A percentile compares a stretch with the other conserved stretches of the same genome.
Conservation (phyloP, 2,888 invertebrate genomes). For the Emmelina monodactyla region DNA sequence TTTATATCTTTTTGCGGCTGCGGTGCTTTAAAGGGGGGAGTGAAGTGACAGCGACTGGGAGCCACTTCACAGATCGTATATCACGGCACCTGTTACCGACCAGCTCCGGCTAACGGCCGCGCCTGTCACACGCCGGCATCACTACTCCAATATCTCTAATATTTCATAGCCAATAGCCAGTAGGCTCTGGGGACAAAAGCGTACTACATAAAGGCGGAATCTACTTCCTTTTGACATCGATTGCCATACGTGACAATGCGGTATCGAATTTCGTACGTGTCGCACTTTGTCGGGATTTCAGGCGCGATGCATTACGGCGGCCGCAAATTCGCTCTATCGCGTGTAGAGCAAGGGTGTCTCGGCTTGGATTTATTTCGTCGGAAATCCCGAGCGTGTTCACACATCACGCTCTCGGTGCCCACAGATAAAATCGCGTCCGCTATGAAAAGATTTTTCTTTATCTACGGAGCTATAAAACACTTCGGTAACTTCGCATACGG, state of each 20-base stretch:
- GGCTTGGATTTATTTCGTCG: constrained; percentile 52
- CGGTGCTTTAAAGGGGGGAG: constrained; percentile 31
- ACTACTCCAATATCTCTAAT: constrained; percentile 28
- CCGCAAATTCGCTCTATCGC: constrained; percentile 41
- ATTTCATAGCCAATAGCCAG: constrained; percentile 9
- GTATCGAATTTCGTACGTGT: constrained; percentile 19
- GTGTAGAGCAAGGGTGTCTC: constrained; percentile 34
- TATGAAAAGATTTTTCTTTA: constrained; percentile 34
- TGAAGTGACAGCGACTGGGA: constrained; percentile 58
- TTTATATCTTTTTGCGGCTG: constrained; percentile 60
- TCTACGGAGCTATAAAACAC: too few relatives aligned
- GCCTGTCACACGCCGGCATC: too few relatives aligned
- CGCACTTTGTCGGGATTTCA: constrained; percentile 37
- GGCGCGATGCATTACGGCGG: constrained; percentile 34
- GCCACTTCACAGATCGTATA: constrained; percentile 63
- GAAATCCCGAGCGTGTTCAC: constrained; percentile 50
- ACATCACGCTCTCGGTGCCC: constrained; percentile 36
- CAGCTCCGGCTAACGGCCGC: constrained; percentile 55
- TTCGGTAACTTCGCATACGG: too few relatives aligned
- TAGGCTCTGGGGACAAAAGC: constrained; percentile 1
- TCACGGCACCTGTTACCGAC: constrained; percentile 44
- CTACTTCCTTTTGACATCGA: too few relatives aligned
- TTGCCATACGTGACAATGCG: too few relatives aligned
- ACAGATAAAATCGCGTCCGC: constrained; percentile 39
- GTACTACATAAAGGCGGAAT: constrained; percentile 8